A percentile compares a stretch with the other conserved stretches of the same genome.
Evolutionary conservation across 2,113 vertebrate species (phyloP).

Genomic region (Herpetotheres cachinnans): DNA sequence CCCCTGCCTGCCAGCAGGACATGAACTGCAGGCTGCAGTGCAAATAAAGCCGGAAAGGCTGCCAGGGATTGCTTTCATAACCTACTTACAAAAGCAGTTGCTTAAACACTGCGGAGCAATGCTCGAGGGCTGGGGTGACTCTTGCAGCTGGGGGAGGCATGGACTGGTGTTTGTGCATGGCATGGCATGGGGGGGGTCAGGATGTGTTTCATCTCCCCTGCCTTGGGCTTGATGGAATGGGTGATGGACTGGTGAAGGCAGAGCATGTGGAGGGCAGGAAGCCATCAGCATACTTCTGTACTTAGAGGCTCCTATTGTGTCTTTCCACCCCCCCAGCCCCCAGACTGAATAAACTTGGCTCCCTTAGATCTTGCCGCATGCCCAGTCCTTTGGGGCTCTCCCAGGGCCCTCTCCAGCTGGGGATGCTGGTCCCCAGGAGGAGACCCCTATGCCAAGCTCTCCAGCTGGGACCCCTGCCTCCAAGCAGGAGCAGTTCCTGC

Average conservation of each 20-base stretch:
- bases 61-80: background rate
- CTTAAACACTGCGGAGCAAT: background rate
- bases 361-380: background rate
- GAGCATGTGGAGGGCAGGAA: background rate
- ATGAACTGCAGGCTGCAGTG: background rate
- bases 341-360: background rate
- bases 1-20: background rate
- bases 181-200: background rate
- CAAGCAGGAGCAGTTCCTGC: accelerated
- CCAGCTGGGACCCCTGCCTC: background rate
- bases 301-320: background rate
- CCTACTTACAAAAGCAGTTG: background rate
- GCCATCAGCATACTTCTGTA: background rate
- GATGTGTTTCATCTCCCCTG: accelerated
- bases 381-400: background rate
- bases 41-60: background rate
- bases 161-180: too few relatives aligned
- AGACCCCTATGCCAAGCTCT: background rate
- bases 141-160: background rate
- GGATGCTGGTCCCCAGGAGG: background rate
- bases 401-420: background rate
- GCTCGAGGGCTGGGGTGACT: background rate
- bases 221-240: background rate
- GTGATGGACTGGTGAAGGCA: background rate
- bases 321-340: accelerated